Evolutionary conservation across 1,140 invertebrate genomes (phyloP).

Genomic region (Arion vulgaris): DNA sequence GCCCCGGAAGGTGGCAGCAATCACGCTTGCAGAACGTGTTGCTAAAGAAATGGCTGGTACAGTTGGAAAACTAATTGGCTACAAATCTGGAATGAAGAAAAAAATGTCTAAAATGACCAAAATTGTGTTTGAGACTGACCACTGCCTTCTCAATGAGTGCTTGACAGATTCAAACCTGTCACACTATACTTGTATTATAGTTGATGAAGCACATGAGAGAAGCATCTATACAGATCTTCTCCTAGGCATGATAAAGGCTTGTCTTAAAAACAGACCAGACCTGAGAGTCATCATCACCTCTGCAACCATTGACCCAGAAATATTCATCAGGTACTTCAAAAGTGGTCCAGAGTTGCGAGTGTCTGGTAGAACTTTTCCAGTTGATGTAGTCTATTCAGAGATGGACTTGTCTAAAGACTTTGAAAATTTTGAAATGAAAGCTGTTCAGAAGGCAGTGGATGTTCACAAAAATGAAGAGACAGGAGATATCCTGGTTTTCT

Average conservation of each 20-base stretch:
- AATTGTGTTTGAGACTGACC: conserved; percentile 99
- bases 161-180: conserved; percentile 76
- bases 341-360: conserved; percentile 96
- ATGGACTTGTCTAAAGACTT: conserved; percentile 87
- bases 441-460: conserved; percentile 93
- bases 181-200: conserved; percentile 86
- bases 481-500: conserved; percentile 96
- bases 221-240: conserved; percentile 95
- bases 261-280: conserved; percentile 54
- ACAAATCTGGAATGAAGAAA: conserved; percentile 80
- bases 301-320: conserved; percentile 75
- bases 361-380: conserved; percentile 85
- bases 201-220: conserved; percentile 98
- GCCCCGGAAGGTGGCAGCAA: conserved; percentile 69
- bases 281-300: conserved; percentile 68
- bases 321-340: conserved; percentile 77
- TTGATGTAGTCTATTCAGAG: conserved; percentile 91
- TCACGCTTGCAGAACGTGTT: conserved; percentile 65
- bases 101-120: conserved; percentile 76
- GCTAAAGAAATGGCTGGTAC: conserved; percentile 59
- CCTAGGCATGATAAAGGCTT: conserved; percentile 84
- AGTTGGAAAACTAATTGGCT: conserved; percentile 65
- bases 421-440: conserved; percentile 93
- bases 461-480: conserved; percentile 91
- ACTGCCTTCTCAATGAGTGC: conserved; percentile 96